phyloP scores from a whole-genome alignment of 2,888 invertebrate species.

The Rhogogaster chlorosoma region DNA sequence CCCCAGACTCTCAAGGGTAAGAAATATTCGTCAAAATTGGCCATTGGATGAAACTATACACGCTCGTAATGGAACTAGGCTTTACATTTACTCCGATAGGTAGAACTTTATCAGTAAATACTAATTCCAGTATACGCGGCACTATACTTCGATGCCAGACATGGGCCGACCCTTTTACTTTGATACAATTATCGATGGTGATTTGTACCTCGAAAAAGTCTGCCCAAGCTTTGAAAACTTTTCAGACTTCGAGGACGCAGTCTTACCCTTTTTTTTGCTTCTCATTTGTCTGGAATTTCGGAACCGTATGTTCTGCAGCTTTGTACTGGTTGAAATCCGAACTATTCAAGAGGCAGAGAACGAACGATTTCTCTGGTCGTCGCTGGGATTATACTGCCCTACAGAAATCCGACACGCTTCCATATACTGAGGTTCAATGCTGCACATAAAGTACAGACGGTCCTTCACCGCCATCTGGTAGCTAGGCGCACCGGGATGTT shows the following conservation, averaged over 20 bases:
- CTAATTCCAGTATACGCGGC: neutral
- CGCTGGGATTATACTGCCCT: conserved; percentile 26
- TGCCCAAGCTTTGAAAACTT: conserved; percentile 23
- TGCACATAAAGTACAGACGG: conserved; percentile 49
- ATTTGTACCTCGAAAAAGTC: neutral
- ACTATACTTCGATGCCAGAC: neutral
- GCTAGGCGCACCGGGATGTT: conserved; percentile 22
- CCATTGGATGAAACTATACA: conserved; percentile 5
- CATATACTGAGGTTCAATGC: neutral
- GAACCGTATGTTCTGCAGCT: neutral
- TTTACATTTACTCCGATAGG: neutral
- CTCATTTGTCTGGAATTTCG: neutral
- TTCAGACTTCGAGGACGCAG: neutral
- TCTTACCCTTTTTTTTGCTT: neutral
- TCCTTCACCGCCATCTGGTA: conserved; percentile 41
- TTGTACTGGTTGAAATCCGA: neutral
- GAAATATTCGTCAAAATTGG: conserved; percentile 10
- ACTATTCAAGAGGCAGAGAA: neutral
- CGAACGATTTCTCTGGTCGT: conserved; percentile 12
- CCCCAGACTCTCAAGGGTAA: neutral
- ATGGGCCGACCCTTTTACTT: neutral
- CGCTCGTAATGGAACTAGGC: neutral
- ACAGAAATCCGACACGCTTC: conserved; percentile 32
- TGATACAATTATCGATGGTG: conserved; percentile 29
- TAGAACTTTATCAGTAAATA: neutral